phyloP scores from a whole-genome alignment of 2,113 vertebrate genomes.

The Coryphaenoides rupestris region DNA sequence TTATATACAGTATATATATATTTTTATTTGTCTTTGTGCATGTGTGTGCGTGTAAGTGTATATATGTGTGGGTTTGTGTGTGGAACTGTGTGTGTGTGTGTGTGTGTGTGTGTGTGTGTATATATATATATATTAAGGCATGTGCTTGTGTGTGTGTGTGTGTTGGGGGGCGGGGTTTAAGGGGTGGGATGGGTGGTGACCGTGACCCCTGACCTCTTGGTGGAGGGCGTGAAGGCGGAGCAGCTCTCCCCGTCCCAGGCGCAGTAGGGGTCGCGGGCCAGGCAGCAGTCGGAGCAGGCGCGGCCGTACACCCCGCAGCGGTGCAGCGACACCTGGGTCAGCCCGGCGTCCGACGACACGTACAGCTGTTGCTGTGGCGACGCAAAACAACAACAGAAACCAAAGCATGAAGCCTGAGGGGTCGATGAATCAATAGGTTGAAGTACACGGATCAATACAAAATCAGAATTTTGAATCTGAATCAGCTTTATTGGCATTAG shows the following conservation, averaged over 20 bases:
- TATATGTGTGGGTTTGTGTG: no score
- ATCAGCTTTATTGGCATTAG: no score
- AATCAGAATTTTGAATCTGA: no score
- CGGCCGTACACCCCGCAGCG: constrained; percentile 78
- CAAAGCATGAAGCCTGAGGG: not conserved
- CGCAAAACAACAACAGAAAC: constrained; percentile 18
- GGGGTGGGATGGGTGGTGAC: no score
- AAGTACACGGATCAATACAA: not conserved
- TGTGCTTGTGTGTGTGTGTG: no score
- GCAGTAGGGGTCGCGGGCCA: constrained; percentile 83
- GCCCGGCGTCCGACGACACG: constrained; percentile 78
- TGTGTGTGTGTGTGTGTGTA: no score
- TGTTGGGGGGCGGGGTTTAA: not conserved
- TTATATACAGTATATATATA: no score
- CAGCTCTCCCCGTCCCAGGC: constrained; percentile 83
- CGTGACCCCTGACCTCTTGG: constrained; percentile 66
- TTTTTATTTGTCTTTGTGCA: no score
- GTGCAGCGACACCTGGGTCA: constrained; percentile 83
- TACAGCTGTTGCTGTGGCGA: constrained; percentile 81
- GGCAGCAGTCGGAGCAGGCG: constrained; percentile 83
- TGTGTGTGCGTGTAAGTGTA: no score
- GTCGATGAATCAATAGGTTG: not conserved
- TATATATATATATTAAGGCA: no score
- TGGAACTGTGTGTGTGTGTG: no score
- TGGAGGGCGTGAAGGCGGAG: constrained; percentile 77